These are phyloP conservation scores for Anabacerthia variegaticeps DNA, from an alignment of 2,797 vertebrate genomes.

Conservation along the genomic window DNA sequence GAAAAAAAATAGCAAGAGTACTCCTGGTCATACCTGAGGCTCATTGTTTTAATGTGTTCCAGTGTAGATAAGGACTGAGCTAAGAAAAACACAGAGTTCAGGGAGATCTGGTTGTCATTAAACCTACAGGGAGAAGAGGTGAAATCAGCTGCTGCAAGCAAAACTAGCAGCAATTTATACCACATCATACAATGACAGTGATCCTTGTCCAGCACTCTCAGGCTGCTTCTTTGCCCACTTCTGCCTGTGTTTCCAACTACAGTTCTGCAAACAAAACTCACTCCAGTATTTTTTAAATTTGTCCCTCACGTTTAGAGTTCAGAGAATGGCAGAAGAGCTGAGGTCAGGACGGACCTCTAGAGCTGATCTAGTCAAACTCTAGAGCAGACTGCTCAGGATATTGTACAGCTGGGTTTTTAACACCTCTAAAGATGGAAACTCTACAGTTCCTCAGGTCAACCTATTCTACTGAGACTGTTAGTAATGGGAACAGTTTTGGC, in stretches of 20 bases:
- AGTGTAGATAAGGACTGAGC: constrained; percentile 68
- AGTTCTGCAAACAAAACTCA: not conserved
- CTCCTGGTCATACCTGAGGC: constrained; percentile 78
- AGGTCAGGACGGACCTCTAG: not conserved
- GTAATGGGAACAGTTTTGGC: not conserved
- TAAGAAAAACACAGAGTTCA: constrained; percentile 75
- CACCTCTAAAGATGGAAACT: not conserved
- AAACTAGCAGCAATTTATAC: not conserved
- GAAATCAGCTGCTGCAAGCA: not conserved
- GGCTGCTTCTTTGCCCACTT: not conserved
- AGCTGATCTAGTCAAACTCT: not conserved
- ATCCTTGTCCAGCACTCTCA: not conserved
- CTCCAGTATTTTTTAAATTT: not conserved
- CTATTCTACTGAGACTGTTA: not conserved
- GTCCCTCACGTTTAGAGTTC: not conserved
- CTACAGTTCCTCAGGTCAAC: not conserved
- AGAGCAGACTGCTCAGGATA: not conserved
- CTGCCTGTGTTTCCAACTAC: not conserved
- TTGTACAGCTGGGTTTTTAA: not conserved
- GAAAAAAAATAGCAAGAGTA: not conserved
- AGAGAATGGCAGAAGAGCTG: not conserved
- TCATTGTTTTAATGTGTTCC: constrained; percentile 67
- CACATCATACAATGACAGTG: fast-evolving
- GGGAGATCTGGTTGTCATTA: constrained; percentile 79
- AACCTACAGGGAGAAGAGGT: constrained; percentile 71